Evolutionary conservation across 2,113 vertebrate genomes (phyloP), one percentile per base, ranked within the genome.

Genomic region (Callipepla squamata): DNA sequence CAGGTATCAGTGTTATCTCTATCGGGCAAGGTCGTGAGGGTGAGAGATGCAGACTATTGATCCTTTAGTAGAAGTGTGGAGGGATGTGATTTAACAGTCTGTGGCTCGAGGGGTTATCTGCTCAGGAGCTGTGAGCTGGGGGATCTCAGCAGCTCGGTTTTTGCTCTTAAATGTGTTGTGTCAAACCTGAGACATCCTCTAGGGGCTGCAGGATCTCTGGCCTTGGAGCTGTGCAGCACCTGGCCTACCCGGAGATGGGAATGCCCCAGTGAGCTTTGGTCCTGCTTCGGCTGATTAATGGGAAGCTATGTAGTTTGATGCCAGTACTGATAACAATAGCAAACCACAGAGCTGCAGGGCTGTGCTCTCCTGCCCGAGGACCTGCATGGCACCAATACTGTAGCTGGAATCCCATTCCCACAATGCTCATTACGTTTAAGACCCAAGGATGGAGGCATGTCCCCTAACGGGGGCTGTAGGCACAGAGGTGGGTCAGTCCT

Each of bases 1-100:
- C 70, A 5, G 2, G 69, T 40, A 48, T 38, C 65, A 86, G 3
- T 92, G 93, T 97, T 92, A 95, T 97, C 93, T 84, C 91, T 77
- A 3, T 6, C 10, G 17, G 87, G 72, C 84, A 2, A 81, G 82
- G 82, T 93, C 91, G 58, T 88, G n/a, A 58, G 61, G 95, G 68
- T 77, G 87, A 89, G 89, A 79, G 68, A 51, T 65, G 36, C 5
- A 2, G 84, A 85, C n/a, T 74, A 62, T 79, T 7, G 62, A 87
- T 69, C 86, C 50, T 81, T 45, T 28, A 81, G 77, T 47, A 69
- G 79, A 23, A 78, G 72, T 28, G 5, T 6, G n/a, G 23, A 76
- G 94, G 82, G 58, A 55, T 32, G 78, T 18, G 78, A 59, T 94
- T 95, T 89, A 90, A 89, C 63, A 23, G 88, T 26, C 53, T 59